Conservation (phyloP, 2,113 vertebrate genomes). For the Onychostruthus taczanowskii region DNA sequence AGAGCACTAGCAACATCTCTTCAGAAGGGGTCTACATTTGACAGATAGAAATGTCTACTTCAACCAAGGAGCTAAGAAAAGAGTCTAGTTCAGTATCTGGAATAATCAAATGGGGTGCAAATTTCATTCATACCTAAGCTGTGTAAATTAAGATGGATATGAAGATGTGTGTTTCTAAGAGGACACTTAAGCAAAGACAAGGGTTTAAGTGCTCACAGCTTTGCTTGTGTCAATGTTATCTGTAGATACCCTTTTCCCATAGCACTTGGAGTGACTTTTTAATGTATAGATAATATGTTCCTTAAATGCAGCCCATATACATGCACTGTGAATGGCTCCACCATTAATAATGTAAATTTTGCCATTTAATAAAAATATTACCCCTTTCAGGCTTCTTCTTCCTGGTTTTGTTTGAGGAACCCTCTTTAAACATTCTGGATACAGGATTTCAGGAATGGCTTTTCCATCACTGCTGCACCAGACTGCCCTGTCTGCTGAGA, state of each 20-base stretch:
- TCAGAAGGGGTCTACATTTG: background rate
- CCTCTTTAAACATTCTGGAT: background rate
- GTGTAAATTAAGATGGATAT: slow-evolving; percentile 6
- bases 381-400: background rate
- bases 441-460: background rate
- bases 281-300: background rate
- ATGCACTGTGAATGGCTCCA: background rate
- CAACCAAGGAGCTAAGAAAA: background rate
- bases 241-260: slow-evolving; percentile 13
- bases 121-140: background rate
- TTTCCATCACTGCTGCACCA: background rate
- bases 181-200: slow-evolving; percentile 47
- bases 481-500: background rate
- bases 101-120: background rate
- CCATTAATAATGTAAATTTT: background rate
- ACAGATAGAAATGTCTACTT: background rate
- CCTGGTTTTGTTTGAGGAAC: background rate
- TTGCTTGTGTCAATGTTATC: slow-evolving; percentile 49
- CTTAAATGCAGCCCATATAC: background rate
- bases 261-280: slow-evolving; percentile 14
- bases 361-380: background rate
- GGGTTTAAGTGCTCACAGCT: background rate
- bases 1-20: background rate
- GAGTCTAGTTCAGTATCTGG: background rate
- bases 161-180: slow-evolving; percentile 28